Conservation (phyloP, 1,140 invertebrate species). For the Odontomachus brunneus region DNA sequence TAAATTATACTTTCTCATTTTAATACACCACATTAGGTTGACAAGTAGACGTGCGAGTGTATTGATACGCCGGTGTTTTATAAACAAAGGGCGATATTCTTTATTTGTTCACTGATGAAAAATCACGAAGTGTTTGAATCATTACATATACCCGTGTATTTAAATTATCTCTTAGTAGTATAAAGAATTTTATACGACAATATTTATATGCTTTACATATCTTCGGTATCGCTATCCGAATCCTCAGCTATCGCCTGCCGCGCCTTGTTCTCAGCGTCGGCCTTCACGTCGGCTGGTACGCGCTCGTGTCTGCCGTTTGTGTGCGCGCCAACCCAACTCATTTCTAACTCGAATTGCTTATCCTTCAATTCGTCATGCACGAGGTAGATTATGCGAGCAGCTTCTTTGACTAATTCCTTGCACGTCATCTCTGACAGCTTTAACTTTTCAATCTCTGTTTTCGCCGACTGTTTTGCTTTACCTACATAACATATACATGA, state of each 20-base stretch:
- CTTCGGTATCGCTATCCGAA: constrained; percentile 93
- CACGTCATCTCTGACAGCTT: constrained; percentile 94
- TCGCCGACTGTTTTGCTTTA: constrained; percentile 99
- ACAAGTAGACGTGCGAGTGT: not conserved
- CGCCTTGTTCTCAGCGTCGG: constrained; percentile 92
- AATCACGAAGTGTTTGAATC: not conserved
- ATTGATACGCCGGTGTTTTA: not conserved
- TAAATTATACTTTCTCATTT: too few relatives aligned
- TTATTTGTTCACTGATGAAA: constrained; percentile 49
- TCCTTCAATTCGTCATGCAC: constrained; percentile 99
- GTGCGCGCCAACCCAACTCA: constrained; percentile 97
- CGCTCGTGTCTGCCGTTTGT: constrained; percentile 91
- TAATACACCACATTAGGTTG: too few relatives aligned
- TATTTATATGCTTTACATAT: constrained; percentile 84
- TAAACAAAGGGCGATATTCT: constrained; percentile 48
- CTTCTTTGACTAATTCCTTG: constrained; percentile 96
- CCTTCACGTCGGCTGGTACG: constrained; percentile 88
- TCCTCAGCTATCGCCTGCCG: constrained; percentile 93
- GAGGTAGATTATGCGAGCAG: constrained; percentile 97
- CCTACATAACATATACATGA: constrained; percentile 66
- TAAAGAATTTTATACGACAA: constrained; percentile 53
- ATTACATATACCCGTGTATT: constrained; percentile 30
- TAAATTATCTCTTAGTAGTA: constrained; percentile 69
- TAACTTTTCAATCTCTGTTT: constrained; percentile 99
- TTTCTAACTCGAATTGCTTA: constrained; percentile 98